A percentile compares a stretch with the other conserved stretches of the same genome.
These are phyloP conservation scores for Cryptocheilus praepositus DNA, from an alignment of 2,888 invertebrate species.

Conservation along the genomic window DNA sequence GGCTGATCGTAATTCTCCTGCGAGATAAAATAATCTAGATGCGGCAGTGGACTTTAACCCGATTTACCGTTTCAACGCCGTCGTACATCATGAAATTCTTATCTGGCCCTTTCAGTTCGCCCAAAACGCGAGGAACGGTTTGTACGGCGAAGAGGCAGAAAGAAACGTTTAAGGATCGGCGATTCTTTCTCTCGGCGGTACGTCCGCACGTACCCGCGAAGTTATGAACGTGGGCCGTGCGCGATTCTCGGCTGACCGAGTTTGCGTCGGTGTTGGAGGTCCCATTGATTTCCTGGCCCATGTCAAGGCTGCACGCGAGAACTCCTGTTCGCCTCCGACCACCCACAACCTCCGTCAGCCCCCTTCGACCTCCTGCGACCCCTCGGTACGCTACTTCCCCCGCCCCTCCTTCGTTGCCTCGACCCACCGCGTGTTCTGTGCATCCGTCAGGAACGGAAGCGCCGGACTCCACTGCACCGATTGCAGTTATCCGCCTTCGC, in stretches of 20 bases:
- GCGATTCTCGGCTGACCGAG: slow-evolving; percentile 64
- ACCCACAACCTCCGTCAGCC: slow-evolving; percentile 57
- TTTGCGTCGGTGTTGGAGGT: slow-evolving; percentile 72
- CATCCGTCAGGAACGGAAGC: slow-evolving; percentile 3
- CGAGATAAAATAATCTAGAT: too few relatives aligned
- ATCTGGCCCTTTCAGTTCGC: too few relatives aligned
- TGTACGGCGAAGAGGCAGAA: too few relatives aligned
- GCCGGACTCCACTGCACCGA: too few relatives aligned
- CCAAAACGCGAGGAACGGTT: too few relatives aligned
- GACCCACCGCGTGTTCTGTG: neutral
- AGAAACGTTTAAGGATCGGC: too few relatives aligned
- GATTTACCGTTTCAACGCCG: too few relatives aligned
- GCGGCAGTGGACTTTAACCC: too few relatives aligned
- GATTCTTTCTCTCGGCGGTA: neutral
- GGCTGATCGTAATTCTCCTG: too few relatives aligned
- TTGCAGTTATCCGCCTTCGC: too few relatives aligned
- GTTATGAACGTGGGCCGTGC: slow-evolving; percentile 52
- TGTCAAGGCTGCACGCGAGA: slow-evolving; percentile 75
- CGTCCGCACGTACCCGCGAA: slow-evolving; percentile 32
- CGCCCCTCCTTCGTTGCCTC: slow-evolving; percentile 4
- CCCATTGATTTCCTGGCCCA: slow-evolving; percentile 75
- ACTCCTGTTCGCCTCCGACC: slow-evolving; percentile 54
- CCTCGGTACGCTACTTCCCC: slow-evolving; percentile 30
- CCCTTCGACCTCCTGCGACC: slow-evolving; percentile 49
- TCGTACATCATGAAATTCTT: too few relatives aligned